These are phyloP conservation scores for Dallia pectoralis DNA, from an alignment of 2,797 vertebrate species.

Conservation along the genomic window DNA sequence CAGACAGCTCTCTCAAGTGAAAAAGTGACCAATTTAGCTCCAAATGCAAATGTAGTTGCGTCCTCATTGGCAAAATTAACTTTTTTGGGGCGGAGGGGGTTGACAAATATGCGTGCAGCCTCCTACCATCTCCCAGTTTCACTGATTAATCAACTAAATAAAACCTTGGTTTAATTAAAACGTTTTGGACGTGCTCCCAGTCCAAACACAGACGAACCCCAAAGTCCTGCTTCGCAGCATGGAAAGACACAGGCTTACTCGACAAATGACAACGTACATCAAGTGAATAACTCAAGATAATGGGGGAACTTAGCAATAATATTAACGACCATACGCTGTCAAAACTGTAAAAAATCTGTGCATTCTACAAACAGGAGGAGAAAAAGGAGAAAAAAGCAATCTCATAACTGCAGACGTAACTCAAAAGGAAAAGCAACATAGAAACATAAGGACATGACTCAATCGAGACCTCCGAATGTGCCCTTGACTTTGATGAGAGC, in stretches of 20 bases:
- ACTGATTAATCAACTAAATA: constrained; percentile 78
- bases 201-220: constrained; percentile 66
- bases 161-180: constrained; percentile 79
- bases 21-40: constrained; percentile 76
- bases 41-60: constrained; percentile 71
- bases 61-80: constrained; percentile 61
- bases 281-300: constrained; percentile 71
- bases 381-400: constrained; percentile 44
- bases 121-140: constrained; percentile 72
- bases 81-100: constrained; percentile 65
- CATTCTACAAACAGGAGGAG: constrained; percentile 50
- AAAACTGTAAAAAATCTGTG: constrained; percentile 60
- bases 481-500: constrained; percentile 66
- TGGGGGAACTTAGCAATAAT: constrained; percentile 70
- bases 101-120: constrained; percentile 74
- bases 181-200: constrained; percentile 69
- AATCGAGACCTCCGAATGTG: constrained; percentile 48
- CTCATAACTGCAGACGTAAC: constrained; percentile 57
- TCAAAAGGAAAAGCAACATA: constrained; percentile 31
- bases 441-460: constrained; percentile 44
- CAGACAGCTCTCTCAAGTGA: constrained; percentile 69
- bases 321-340: constrained; percentile 69
- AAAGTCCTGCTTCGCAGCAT: constrained; percentile 51
- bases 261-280: constrained; percentile 64
- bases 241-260: constrained; percentile 49